These are phyloP conservation scores for Peromyscus maniculatus DNA, from an alignment of 2,113 vertebrate species.

Conservation along the genomic window DNA sequence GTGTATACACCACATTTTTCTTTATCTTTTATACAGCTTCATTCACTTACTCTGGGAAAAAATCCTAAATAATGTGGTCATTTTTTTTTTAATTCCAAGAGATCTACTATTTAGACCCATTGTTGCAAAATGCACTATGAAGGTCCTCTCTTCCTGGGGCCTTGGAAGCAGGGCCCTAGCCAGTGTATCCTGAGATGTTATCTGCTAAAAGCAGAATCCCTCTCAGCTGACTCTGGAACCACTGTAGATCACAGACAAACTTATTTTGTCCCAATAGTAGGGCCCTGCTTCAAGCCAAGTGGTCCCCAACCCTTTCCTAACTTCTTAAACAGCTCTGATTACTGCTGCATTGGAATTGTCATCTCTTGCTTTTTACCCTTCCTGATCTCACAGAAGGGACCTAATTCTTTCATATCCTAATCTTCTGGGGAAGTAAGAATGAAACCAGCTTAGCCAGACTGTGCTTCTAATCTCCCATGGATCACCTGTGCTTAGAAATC, in stretches of 20 bases:
- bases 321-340: background rate
- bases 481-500: slow-evolving; percentile 16
- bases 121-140: background rate
- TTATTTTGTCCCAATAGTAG: slow-evolving; percentile 5
- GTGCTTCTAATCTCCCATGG: background rate
- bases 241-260: background rate
- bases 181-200: background rate
- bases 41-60: background rate
- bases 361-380: background rate
- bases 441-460: background rate
- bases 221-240: background rate
- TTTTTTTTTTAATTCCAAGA: background rate
- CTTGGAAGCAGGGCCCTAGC: background rate
- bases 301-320: background rate
- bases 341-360: background rate
- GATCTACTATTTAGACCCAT: background rate
- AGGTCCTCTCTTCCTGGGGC: background rate
- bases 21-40: background rate
- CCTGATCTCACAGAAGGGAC: background rate
- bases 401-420: slow-evolving; percentile 1
- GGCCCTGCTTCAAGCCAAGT: background rate
- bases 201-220: background rate
- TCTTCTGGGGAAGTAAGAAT: slow-evolving; percentile 26
- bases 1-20: background rate
- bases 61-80: background rate